A percentile compares a stretch with the other conserved stretches of the same genome.
phyloP scores from a whole-genome alignment of 2,888 invertebrate genomes.

The Ophonus ardosiacus region DNA sequence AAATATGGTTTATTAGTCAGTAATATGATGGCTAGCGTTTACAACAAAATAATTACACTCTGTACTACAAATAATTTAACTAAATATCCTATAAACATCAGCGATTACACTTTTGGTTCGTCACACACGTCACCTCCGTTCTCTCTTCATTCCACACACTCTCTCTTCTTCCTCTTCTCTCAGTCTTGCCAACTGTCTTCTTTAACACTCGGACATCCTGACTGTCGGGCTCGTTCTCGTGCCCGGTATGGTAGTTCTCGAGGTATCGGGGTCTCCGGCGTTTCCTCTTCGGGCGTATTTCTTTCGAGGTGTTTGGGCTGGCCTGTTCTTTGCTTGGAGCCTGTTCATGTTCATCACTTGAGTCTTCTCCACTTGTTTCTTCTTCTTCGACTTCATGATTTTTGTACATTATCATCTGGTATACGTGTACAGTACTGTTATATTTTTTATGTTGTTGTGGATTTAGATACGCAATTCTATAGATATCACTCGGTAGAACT shows the following conservation, averaged over 20 bases:
- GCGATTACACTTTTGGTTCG: too few species aligned
- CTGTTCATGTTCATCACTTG: neutral
- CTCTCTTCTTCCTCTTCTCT: neutral
- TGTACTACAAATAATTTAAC: too few species aligned
- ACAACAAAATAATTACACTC: too few species aligned
- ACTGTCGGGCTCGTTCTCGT: neutral
- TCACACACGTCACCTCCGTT: too few species aligned
- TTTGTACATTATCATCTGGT: neutral
- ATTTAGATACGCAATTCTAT: neutral
- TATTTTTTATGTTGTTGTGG: neutral
- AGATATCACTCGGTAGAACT: neutral
- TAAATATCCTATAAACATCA: too few species aligned
- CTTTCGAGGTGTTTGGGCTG: too few species aligned
- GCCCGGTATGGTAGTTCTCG: neutral
- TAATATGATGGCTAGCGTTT: too few species aligned
- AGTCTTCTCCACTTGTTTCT: neutral
- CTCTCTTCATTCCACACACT: too few species aligned
- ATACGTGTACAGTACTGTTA: neutral
- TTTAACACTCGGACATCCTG: neutral
- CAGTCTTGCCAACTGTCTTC: neutral
- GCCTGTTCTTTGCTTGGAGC: neutral
- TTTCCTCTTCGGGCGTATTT: too few species aligned
- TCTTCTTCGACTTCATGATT: neutral
- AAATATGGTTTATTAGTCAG: too few species aligned
- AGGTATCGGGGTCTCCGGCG: neutral